Conservation (phyloP, 2,113 vertebrate species). For the Lasiurus cinereus region DNA sequence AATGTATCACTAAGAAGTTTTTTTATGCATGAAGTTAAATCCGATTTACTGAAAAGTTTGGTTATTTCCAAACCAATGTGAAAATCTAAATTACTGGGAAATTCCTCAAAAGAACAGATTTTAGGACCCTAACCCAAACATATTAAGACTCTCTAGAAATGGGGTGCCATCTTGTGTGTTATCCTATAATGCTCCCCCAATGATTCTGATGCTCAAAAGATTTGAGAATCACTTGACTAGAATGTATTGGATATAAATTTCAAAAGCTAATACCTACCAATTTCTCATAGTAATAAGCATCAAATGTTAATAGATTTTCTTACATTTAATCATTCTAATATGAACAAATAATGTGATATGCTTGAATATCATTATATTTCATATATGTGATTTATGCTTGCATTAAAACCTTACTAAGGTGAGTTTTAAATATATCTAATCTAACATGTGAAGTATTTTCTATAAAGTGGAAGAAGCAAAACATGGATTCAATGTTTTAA, state of each 20-base stretch:
- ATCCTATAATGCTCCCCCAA: neutral
- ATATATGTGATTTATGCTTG: conserved; percentile 28
- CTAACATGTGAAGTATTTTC: conserved; percentile 23
- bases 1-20: neutral
- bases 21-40: neutral
- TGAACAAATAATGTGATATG: conserved; percentile 37
- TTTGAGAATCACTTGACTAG: neutral
- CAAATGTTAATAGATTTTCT: conserved; percentile 14
- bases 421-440: conserved; percentile 62
- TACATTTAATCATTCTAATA: conserved; percentile 45
- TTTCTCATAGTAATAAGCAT: conserved; percentile 25
- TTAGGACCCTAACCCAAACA: neutral
- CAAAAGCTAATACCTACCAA: neutral
- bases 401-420: conserved; percentile 54
- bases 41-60: neutral
- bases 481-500: neutral
- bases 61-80: neutral
- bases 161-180: neutral
- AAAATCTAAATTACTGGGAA: conserved; percentile 43
- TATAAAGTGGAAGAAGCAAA: conserved; percentile 23
- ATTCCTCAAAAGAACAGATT: neutral
- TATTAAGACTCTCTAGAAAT: neutral
- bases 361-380: conserved; percentile 59
- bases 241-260: conserved; percentile 4
- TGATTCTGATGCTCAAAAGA: neutral